Conservation (phyloP, 2,888 invertebrate species). For the Pachymerium ferrugineum region DNA sequence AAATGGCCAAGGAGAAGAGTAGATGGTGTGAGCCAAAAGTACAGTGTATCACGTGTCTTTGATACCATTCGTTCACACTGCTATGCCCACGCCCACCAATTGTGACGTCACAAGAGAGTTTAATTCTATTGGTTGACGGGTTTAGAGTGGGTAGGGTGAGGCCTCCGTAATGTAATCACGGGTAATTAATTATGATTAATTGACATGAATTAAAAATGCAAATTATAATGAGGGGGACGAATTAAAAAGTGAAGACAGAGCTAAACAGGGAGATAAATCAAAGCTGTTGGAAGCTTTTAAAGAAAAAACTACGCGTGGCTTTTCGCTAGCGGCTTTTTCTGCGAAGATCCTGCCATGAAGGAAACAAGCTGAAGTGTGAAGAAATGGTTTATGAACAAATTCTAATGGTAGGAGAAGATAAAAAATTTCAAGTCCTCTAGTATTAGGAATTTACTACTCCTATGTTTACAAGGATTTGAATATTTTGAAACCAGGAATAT, state of each 20-base stretch:
- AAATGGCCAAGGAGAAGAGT: background rate
- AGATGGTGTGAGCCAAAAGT: background rate
- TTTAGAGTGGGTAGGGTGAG: background rate
- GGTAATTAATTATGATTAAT: background rate
- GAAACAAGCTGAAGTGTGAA: no score
- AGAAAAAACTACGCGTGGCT: no score
- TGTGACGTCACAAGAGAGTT: background rate
- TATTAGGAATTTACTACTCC: no score
- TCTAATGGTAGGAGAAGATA: no score
- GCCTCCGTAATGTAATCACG: background rate
- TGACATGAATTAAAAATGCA: background rate
- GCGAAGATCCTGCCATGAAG: no score
- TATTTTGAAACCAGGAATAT: no score
- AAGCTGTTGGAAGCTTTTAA: no score
- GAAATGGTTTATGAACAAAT: no score
- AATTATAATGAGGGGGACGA: background rate
- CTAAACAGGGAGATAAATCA: background rate
- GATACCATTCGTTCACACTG: background rate
- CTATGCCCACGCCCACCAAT: background rate
- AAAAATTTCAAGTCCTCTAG: no score
- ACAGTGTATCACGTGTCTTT: background rate
- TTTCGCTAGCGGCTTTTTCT: no score
- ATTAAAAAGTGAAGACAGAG: background rate
- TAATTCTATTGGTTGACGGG: background rate
- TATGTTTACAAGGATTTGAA: no score